phyloP scores from a whole-genome alignment of 2,797 vertebrate genomes.

The Fratercula arctica region DNA sequence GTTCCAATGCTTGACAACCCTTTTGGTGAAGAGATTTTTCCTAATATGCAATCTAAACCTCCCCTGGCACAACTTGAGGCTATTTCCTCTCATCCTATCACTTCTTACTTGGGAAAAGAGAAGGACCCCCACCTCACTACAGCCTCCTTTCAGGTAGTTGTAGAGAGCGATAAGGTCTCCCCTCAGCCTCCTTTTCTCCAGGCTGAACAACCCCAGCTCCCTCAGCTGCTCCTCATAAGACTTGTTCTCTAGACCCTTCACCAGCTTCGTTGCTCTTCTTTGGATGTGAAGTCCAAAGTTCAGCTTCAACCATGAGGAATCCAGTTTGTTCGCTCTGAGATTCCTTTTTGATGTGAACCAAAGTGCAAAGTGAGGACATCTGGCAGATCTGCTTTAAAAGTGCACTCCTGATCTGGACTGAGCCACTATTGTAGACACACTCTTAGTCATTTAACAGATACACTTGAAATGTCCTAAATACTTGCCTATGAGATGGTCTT shows the following conservation, averaged over 20 bases:
- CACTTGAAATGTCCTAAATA: rapidly evolving
- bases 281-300: background rate
- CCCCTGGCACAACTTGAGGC: background rate
- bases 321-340: background rate
- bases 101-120: background rate
- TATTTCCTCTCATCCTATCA: background rate
- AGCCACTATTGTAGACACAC: rapidly evolving
- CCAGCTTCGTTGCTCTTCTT: background rate
- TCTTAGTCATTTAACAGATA: background rate
- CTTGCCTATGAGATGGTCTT: background rate
- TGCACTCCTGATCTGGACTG: background rate
- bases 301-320: background rate
- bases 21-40: background rate
- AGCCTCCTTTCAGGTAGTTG: background rate
- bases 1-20: background rate
- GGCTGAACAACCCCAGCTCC: background rate
- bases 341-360: background rate
- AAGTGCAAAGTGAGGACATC: background rate
- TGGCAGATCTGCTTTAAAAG: background rate
- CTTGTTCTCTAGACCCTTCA: background rate
- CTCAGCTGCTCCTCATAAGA: background rate
- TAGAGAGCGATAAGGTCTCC: background rate
- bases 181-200: background rate
- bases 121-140: background rate
- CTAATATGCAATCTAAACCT: background rate